A percentile compares a stretch with the other conserved stretches of the same genome.
phyloP scores from a whole-genome alignment of 2,888 invertebrate species.

The Lycaena phlaeas region DNA sequence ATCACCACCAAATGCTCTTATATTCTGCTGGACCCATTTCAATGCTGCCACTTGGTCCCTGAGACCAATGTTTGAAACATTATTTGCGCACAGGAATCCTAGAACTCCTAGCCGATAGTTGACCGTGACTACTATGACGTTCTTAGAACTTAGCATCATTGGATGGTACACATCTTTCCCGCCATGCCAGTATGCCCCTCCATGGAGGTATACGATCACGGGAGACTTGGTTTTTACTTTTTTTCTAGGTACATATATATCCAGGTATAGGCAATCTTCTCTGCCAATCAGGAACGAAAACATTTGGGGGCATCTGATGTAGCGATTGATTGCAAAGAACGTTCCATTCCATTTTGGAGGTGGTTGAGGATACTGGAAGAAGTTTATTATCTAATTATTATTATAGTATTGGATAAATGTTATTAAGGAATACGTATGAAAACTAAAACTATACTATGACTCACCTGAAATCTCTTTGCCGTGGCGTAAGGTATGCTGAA shows the following conservation, averaged over 20 bases:
- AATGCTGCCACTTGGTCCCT: conserved; percentile 58
- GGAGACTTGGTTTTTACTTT: conserved; percentile 31
- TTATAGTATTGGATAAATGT: background rate
- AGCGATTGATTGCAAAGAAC: background rate
- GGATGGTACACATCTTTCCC: conserved; percentile 55
- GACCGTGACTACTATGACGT: conserved; percentile 41
- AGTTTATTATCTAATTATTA: background rate
- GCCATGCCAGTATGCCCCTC: conserved; percentile 58
- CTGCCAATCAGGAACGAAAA: background rate
- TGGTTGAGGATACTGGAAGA: conserved; percentile 5
- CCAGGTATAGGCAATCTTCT: conserved; percentile 4
- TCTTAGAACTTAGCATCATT: conserved; percentile 49
- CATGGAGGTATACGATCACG: conserved; percentile 55
- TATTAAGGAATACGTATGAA: no score
- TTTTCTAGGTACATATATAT: conserved; percentile 3
- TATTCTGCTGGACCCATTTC: conserved; percentile 52
- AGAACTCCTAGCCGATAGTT: conserved; percentile 55
- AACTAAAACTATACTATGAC: no score
- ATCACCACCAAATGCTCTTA: conserved; percentile 54
- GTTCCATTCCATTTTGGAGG: conserved; percentile 1
- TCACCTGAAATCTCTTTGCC: conserved; percentile 49
- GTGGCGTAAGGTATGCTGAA: conserved; percentile 55
- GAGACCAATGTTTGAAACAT: conserved; percentile 50
- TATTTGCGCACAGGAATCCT: conserved; percentile 52
- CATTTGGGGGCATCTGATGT: background rate